Evolutionary conservation across 2,888 invertebrate genomes (phyloP).

Genomic region (Dyspetes luteomarginatus): DNA sequence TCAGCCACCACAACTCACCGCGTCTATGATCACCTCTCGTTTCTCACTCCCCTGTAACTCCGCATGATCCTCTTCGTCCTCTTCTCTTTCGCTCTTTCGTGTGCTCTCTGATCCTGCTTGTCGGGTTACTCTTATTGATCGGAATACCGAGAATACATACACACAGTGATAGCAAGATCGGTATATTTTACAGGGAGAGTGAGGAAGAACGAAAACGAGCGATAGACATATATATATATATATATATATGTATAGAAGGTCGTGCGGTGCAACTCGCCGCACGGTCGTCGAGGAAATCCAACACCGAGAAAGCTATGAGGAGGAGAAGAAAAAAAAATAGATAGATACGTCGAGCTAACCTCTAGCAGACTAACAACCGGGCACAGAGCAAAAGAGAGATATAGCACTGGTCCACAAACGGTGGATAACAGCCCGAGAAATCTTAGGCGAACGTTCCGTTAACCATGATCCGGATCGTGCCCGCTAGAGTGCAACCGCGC

Average conservation of each 20-base stretch:
- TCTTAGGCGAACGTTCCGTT: conserved; percentile 74
- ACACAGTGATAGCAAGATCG: conserved; percentile 10
- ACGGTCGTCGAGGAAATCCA: conserved; percentile 70
- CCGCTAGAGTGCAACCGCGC: conserved; percentile 48
- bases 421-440: conserved; percentile 72
- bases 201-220: no score
- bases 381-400: conserved; percentile 15
- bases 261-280: conserved; percentile 52
- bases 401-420: conserved; percentile 64
- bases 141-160: conserved; percentile 71
- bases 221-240: background rate
- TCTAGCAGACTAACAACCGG: conserved; percentile 45
- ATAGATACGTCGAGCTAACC: conserved; percentile 27
- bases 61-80: conserved; percentile 6
- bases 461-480: conserved; percentile 72
- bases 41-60: conserved; percentile 22
- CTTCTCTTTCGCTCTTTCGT: conserved; percentile 19
- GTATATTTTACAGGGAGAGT: background rate
- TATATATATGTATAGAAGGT: conserved; percentile 1
- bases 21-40: conserved; percentile 33
- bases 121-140: conserved; percentile 75
- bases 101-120: conserved; percentile 49
- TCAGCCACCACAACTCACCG: conserved; percentile 64
- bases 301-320: conserved; percentile 65
- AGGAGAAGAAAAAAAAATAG: conserved; percentile 17